Evolutionary conservation across 2,113 vertebrate species (phyloP).

Genomic region (Scalopus aquaticus): DNA sequence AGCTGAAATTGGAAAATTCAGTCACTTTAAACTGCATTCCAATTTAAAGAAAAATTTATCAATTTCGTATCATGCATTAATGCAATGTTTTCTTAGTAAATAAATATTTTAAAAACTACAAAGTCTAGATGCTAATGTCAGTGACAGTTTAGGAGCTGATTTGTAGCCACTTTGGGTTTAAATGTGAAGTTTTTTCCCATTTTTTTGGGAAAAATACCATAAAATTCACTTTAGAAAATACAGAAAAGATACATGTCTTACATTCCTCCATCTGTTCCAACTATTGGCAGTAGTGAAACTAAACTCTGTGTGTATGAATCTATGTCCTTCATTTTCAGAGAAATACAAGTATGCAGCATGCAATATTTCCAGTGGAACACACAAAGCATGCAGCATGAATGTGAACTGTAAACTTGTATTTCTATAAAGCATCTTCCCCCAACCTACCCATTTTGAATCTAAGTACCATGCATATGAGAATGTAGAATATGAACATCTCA

Average conservation of each 20-base stretch:
- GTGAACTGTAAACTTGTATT: conserved; percentile 59
- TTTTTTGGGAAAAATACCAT: conserved; percentile 52
- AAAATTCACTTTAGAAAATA: conserved; percentile 58
- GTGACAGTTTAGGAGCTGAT: conserved; percentile 86
- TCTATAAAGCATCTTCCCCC: neutral
- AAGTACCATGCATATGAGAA: neutral
- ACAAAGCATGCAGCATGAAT: conserved; percentile 44
- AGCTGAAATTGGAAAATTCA: conserved; percentile 88
- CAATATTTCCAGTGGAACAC: conserved; percentile 24
- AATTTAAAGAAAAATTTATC: conserved; percentile 88
- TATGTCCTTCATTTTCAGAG: conserved; percentile 51
- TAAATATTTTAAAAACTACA: conserved; percentile 82
- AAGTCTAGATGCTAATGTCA: conserved; percentile 83
- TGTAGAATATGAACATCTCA: conserved; percentile 1
- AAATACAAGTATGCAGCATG: conserved; percentile 53
- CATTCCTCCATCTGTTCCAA: conserved; percentile 78
- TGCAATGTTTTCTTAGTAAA: conserved; percentile 84
- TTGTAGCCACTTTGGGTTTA: conserved; percentile 91
- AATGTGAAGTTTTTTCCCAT: conserved; percentile 52
- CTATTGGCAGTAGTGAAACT: conserved; percentile 73
- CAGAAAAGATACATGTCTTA: conserved; percentile 51
- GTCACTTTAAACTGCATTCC: conserved; percentile 88
- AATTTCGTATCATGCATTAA: conserved; percentile 89
- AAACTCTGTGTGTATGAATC: neutral
- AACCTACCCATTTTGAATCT: neutral